Evolutionary conservation across 1,140 invertebrate species (phyloP), one percentile per base, ranked within the genome.

Genomic region (Drosophila varians): DNA sequence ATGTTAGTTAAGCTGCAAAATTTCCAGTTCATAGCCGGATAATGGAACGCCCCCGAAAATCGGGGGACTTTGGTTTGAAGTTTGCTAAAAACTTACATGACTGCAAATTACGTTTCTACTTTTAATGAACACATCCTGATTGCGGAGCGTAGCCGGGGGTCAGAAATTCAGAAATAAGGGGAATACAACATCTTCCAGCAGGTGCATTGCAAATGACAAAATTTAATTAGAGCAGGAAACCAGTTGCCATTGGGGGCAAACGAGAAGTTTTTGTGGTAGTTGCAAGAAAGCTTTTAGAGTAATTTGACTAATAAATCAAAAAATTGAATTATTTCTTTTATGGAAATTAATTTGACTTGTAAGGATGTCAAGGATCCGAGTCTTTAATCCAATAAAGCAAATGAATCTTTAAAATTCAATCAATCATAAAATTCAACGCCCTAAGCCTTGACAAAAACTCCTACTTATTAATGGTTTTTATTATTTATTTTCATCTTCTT

Each of bases 61-160:
- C 47, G 7, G 16, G 12, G 16, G 16, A 19, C 31, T 43, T 38
- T 16, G 36, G 40, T 9, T 5, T 18, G n/a, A 26, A 45, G 36
- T 55, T 7, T 4, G 28, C 19, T 7, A 16, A 23, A 14, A 46
- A 18, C 38, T 65, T 52, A 21, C 60, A 53, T 21, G 46, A 38
- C 7, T n/a, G 16, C 36, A 65, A 65, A 66, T 52, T 52, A 43
- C 51, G 53, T 65, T 65, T 16, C 12, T 65, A 16, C 45, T 9
- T 26, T 66, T 52, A 52, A 64, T 66, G 61, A 65, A 65, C 43
- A 42, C 58, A 64, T 40, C 42, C 18, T 18, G 28, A 40, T 28
- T 34, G 6, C 34, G 4, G n/a, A 36, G 12, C 12, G 43, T 43
- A 42, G 26, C 60, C 36, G n/a, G 26, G 21, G 26, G 26, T 7